Evolutionary conservation across 2,797 vertebrate species (phyloP).

Genomic region (Myotis pilosus): DNA sequence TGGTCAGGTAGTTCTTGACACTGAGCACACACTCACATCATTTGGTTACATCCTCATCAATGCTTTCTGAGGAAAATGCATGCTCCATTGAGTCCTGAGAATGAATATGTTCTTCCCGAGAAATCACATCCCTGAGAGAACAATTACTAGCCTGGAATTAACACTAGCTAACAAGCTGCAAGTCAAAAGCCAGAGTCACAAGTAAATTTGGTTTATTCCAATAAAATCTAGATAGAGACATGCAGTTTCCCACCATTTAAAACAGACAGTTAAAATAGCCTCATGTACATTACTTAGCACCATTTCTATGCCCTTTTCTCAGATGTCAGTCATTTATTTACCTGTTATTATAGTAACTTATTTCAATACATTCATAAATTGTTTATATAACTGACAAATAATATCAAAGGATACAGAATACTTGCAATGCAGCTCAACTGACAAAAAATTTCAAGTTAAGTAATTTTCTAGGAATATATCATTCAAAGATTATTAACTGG

Average conservation of each 20-base stretch:
- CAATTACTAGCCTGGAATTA: not conserved
- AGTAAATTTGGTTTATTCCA: slow-evolving; percentile 10
- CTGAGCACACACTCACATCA: slow-evolving; percentile 5
- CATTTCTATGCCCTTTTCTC: not conserved
- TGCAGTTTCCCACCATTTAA: not conserved
- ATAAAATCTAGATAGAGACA: slow-evolving; percentile 11
- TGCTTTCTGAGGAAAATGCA: slow-evolving; percentile 48
- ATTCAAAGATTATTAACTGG: slow-evolving; percentile 5
- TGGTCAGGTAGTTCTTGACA: not conserved
- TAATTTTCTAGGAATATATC: slow-evolving; percentile 10
- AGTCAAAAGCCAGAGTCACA: slow-evolving; percentile 9
- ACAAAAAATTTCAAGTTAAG: slow-evolving; percentile 14
- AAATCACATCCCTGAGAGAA: not conserved
- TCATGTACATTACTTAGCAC: not conserved
- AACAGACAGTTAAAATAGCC: not conserved
- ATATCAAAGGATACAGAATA: not conserved
- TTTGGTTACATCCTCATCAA: not conserved
- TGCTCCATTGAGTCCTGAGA: not conserved
- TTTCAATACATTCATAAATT: not conserved
- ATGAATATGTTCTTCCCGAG: not conserved
- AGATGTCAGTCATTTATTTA: not conserved
- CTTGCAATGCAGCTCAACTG: not conserved
- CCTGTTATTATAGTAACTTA: not conserved
- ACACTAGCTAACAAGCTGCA: not conserved
- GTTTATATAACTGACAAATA: not conserved